Base-by-base conservation (phyloP, 1,140 invertebrate genomes). In the Zaprionus ornatus region DNA sequence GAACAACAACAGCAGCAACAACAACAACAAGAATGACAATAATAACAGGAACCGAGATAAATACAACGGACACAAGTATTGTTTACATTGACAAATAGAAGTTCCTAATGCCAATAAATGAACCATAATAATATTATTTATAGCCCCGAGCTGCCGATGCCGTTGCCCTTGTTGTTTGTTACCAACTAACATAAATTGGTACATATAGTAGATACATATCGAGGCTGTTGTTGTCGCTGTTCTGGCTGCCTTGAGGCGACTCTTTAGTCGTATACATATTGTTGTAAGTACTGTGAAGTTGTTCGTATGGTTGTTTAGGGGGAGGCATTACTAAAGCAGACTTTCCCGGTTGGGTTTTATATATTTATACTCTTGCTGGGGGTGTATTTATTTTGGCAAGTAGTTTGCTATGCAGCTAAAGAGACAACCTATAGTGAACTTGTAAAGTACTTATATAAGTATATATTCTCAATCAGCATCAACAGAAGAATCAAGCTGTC, bases 121-220 rank as follows among this genome's bases (percentile, higher is more conserved):
- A 74, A 76, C 73, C 85, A 88, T 84, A 88, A 90, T 90, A 85
- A 85, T 85, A 88, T 88, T 90, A 88, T 90, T 88, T 90, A 88
- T 88, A 76, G 67, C 72, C 52, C 32, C 42, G 60, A 69, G 72
- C 72, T 68, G 56, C 64, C 60, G 17, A 19, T 57, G 59, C 68
- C 57, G 12, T n/a, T 45, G 17, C 50, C 13, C 37, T 45, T 37
- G 5, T 42, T 62, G 19, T 21, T 48, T 19, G 19, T 48, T 25
- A 21, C 55, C 29, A 56, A 56, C 32, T 54, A 40, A 54, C 48
- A 64, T 64, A 64, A 55, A 64, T 64, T 54, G 35, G 32, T 64
- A 64, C 48, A 63, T 50, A 52, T 19, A 74, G 37, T 19, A 64
- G 37, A 72, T 60, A 71, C 32, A 63, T 52, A 65, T 77, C 45